phyloP scores from a whole-genome alignment of 1,140 invertebrate species.

The Anoplolepis gracilipes region DNA sequence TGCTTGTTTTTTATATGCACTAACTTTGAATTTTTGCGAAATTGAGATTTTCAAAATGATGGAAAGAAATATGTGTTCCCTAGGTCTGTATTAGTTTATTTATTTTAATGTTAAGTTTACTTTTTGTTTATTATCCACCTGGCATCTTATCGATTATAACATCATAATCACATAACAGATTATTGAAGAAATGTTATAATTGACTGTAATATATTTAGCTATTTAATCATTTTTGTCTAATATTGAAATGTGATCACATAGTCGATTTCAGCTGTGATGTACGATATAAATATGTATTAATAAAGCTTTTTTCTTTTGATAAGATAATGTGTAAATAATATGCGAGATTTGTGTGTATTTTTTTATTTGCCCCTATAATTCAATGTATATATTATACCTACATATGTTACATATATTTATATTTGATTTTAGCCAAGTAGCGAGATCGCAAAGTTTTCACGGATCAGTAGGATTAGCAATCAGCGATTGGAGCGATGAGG shows the following conservation, averaged over 20 bases:
- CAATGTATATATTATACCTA: background rate
- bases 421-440: slow-evolving; percentile 82
- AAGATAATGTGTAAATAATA: background rate
- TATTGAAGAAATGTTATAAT: background rate
- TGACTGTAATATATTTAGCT: background rate
- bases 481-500: slow-evolving; percentile 79
- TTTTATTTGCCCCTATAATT: background rate
- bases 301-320: background rate
- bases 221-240: slow-evolving; percentile 19
- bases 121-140: background rate
- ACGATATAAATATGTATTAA: slow-evolving; percentile 22
- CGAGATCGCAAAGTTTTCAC: slow-evolving; percentile 87
- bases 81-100: background rate
- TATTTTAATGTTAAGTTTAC: slow-evolving; percentile 25
- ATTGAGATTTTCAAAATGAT: background rate
- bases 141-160: background rate
- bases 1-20: slow-evolving; percentile 51
- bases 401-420: slow-evolving; percentile 35
- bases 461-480: slow-evolving; percentile 79
- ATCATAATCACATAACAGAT: background rate
- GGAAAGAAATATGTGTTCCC: background rate
- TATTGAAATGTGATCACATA: slow-evolving; percentile 5
- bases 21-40: background rate
- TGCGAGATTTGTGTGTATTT: background rate
- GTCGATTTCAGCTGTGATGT: background rate